Evolutionary conservation across 2,888 invertebrate genomes (phyloP).

Genomic region (Hydropsyche betteni): DNA sequence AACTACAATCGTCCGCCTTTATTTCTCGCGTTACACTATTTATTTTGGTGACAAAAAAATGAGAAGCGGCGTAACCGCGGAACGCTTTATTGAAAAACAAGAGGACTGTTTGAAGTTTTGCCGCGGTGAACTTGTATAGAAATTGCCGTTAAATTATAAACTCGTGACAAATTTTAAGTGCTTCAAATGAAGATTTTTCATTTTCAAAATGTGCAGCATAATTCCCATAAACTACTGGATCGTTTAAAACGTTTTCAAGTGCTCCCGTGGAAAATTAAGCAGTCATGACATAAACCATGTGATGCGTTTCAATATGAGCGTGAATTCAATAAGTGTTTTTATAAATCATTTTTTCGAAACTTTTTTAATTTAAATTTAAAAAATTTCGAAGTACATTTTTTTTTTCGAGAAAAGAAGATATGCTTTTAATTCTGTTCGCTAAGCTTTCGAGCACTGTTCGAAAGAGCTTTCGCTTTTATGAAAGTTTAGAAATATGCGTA

Average conservation of each 20-base stretch:
- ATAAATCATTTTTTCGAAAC: too few species aligned
- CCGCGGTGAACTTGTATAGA: neutral
- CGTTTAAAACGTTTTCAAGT: neutral
- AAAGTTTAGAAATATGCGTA: slow-evolving; percentile 13
- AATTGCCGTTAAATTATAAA: neutral
- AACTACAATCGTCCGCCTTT: slow-evolving; percentile 36
- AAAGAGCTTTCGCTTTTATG: slow-evolving; percentile 9
- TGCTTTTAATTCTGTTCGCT: neutral
- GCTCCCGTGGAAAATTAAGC: neutral
- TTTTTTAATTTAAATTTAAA: too few species aligned
- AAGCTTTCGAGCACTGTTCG: slow-evolving; percentile 24
- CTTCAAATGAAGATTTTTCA: neutral
- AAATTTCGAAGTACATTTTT: too few species aligned
- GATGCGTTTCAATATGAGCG: too few species aligned
- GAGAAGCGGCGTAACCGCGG: neutral
- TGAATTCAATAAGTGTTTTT: too few species aligned
- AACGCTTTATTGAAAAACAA: slow-evolving; percentile 26
- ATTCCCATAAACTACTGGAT: neutral
- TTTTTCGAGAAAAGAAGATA: too few species aligned
- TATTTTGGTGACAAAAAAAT: slow-evolving; percentile 33
- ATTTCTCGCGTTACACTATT: slow-evolving; percentile 47
- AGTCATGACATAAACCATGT: too few species aligned
- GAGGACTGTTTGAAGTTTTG: neutral
- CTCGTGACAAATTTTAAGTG: too few species aligned
- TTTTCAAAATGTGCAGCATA: neutral